Conservation (phyloP, 2,888 invertebrate species). For the Polymixis flavicincta region DNA sequence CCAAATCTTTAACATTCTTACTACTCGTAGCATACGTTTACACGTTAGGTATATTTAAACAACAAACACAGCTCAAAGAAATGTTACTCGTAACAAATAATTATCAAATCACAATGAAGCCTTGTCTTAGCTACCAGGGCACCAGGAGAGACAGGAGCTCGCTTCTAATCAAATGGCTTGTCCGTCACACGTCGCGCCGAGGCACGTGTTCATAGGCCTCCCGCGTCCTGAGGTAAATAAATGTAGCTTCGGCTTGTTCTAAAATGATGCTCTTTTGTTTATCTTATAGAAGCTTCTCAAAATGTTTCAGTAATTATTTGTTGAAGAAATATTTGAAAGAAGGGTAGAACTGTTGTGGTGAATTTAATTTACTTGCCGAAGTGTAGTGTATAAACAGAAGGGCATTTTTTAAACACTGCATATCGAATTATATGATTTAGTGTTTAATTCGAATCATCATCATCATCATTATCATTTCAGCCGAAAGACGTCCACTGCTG, state of each 20-base stretch:
- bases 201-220: slow-evolving; percentile 28
- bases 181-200: slow-evolving; percentile 53
- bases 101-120: slow-evolving; percentile 11
- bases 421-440: not conserved
- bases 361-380: not conserved
- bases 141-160: slow-evolving; percentile 23
- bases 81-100: slow-evolving; percentile 16
- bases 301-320: not conserved
- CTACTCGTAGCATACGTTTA: not conserved
- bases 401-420: not conserved
- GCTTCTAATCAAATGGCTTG: slow-evolving; percentile 56
- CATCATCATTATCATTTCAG: too few relatives aligned
- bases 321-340: not conserved
- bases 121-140: slow-evolving; percentile 4
- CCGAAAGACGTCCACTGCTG: too few relatives aligned
- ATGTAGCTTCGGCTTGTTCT: not conserved
- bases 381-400: not conserved
- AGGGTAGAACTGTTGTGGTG: not conserved
- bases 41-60: not conserved
- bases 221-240: slow-evolving; percentile 4
- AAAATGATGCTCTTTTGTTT: slow-evolving; percentile 12
- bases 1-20: not conserved
- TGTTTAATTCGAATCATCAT: too few relatives aligned
- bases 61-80: not conserved
- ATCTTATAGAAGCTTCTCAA: not conserved